These are phyloP conservation scores for Saimiri boliviensis DNA, from an alignment of 2,113 vertebrate species.

Conservation along the genomic window DNA sequence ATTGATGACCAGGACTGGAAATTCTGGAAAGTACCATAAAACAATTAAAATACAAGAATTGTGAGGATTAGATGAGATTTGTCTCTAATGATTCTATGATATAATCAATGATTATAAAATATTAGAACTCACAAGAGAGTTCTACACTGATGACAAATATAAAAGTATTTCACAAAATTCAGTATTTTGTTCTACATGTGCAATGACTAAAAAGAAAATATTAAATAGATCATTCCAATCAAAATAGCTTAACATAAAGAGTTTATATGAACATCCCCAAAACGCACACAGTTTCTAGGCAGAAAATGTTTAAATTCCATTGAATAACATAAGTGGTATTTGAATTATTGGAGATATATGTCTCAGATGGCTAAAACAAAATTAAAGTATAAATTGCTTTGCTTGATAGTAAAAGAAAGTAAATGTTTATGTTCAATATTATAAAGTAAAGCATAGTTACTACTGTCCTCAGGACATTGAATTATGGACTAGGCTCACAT, in stretches of 20 bases:
- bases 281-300: not conserved
- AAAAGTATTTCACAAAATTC: not conserved
- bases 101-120: not conserved
- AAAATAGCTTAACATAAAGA: not conserved
- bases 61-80: not conserved
- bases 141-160: not conserved
- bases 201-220: not conserved
- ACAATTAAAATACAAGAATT: not conserved
- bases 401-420: not conserved
- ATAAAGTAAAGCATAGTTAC: not conserved
- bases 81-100: not conserved
- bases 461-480: not conserved
- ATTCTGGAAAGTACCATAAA: not conserved
- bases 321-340: not conserved
- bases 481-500: not conserved
- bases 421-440: not conserved
- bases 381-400: not conserved
- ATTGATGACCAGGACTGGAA: not conserved
- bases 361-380: not conserved
- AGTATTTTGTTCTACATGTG: not conserved
- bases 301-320: not conserved
- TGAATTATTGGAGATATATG: not conserved
- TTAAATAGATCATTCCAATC: not conserved
- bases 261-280: not conserved
- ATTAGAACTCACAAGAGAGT: not conserved